Evolutionary conservation across 2,888 invertebrate species (phyloP).

Genomic region (Galerucella nymphaeae): DNA sequence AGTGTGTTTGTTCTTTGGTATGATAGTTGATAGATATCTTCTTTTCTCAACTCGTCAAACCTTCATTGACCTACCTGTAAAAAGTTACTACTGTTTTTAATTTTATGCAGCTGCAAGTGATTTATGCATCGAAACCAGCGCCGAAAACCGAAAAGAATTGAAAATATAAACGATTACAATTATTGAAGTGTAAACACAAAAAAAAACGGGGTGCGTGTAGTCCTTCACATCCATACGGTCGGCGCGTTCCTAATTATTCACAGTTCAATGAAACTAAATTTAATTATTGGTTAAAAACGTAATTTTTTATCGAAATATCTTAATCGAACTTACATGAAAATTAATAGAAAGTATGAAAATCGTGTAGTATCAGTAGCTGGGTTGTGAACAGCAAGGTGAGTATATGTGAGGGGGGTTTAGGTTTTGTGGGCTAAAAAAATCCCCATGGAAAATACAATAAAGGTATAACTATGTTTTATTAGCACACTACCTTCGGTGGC

Average conservation of each 20-base stretch:
- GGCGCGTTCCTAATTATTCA: constrained; percentile 32
- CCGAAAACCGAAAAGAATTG: constrained; percentile 25
- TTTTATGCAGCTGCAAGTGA: constrained; percentile 33
- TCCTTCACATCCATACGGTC: constrained; percentile 7
- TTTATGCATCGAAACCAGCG: constrained; percentile 29
- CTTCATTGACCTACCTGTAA: constrained; percentile 1
- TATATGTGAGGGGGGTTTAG: too few relatives aligned
- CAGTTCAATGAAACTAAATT: constrained; percentile 30
- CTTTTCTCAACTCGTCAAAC: not conserved
- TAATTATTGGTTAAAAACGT: constrained; percentile 8
- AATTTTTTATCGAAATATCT: constrained; percentile 15
- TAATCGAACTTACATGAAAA: not conserved
- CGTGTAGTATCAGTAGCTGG: too few relatives aligned
- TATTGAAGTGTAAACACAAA: constrained; percentile 28
- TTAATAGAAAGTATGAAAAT: not conserved
- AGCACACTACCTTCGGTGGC: too few relatives aligned
- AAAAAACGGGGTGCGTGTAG: constrained; percentile 21
- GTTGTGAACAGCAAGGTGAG: too few relatives aligned
- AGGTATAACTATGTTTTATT: too few relatives aligned
- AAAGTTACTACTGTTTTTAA: constrained; percentile 26
- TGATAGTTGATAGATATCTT: too few relatives aligned
- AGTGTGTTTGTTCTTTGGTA: too few relatives aligned
- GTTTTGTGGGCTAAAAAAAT: too few relatives aligned
- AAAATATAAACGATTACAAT: constrained; percentile 22
- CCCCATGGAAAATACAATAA: too few relatives aligned